phyloP scores from a whole-genome alignment of 2,797 vertebrate species.

The Lepus oiostolus region DNA sequence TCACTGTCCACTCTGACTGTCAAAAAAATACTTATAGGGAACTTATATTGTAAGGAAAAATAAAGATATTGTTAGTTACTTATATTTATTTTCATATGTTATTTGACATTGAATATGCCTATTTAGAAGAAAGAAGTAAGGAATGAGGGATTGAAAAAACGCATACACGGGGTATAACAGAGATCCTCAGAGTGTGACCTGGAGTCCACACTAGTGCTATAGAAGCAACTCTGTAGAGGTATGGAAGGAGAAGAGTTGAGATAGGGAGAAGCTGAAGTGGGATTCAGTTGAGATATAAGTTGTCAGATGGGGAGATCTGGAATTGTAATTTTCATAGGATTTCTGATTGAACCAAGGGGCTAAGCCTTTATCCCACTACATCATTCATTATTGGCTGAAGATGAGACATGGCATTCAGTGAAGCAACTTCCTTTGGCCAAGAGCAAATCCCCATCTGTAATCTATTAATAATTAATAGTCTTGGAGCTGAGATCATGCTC shows the following conservation, averaged over 20 bases:
- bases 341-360: background rate
- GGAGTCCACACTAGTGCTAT: background rate
- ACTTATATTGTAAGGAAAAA: slow-evolving; percentile 1
- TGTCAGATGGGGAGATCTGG: background rate
- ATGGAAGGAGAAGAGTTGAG: background rate
- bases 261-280: background rate
- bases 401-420: background rate
- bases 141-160: background rate
- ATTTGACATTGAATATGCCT: background rate
- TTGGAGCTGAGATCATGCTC: background rate
- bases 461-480: background rate
- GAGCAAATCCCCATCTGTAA: background rate
- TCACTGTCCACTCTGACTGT: no score
- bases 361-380: background rate
- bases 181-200: background rate
- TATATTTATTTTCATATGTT: background rate
- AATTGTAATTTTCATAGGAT: background rate
- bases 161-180: background rate
- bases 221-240: background rate
- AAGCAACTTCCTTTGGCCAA: background rate
- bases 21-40: background rate
- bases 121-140: slow-evolving; percentile 9
- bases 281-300: background rate
- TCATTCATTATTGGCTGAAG: background rate
- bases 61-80: background rate